Base-by-base conservation (phyloP, 2,888 invertebrate genomes). In the Drosophila anomalata region DNA sequence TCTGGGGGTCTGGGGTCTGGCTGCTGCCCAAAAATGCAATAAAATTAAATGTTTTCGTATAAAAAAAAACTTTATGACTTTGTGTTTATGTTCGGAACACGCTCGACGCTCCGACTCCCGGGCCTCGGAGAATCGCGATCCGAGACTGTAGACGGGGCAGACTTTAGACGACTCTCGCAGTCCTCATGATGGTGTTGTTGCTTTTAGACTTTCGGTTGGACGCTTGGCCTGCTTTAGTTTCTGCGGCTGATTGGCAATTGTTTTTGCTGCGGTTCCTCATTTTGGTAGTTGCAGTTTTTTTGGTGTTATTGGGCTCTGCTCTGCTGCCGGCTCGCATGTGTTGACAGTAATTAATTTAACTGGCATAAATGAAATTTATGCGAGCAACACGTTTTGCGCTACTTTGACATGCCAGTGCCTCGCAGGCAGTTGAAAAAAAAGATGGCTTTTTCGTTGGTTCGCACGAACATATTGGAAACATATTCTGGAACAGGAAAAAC, bases 31-130 rank as follows among this genome's bases (percentile, higher is more conserved):
- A 85, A 84, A 85, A 86, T 87, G 86, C 84, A 84, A 87, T 84
- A 84, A 84, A 84, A 84, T 87, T 84, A 84, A 84, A 84, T 85
- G 86, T 78, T 85, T 82, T 85, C 87, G 83, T 85, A 78, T 86
- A 85, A 85, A 83, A 84, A 84, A 85, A 83, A 85, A 85, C 70
- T 85, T 85, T 85, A 85, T 87, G 88, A 85, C 87, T 86, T 80
- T 85, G 83, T 85, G 84, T 85, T 87, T 85, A 85, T 84, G 84
- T 88, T 80, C 73, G 78, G 71, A 75, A 73, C 87, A 84, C 79
- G 75, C 75, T 77, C 62, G 68, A 47, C 44, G 6, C 44, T 44
- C 22, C 6, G 31, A 58, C 55, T 52, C 70, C 58, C 54, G 61
- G 57, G 55, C 46, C 66, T 12, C 61, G 44, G 44, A 48, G 42